Conservation (phyloP, 2,797 vertebrate genomes). For the Neostethus bicornis region DNA sequence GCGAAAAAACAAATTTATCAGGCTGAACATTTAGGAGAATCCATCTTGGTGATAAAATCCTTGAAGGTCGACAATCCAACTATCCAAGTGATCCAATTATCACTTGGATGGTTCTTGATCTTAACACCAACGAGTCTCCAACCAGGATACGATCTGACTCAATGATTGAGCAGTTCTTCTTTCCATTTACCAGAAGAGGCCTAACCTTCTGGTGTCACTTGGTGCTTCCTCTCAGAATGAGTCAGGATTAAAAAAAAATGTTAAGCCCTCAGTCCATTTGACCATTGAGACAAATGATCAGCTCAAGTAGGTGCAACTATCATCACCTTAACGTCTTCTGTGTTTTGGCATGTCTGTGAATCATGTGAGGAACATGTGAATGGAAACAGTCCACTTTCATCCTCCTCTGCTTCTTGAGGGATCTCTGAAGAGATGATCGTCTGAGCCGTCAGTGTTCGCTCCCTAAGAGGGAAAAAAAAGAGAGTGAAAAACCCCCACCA, state of each 20-base stretch:
- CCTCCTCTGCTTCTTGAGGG: conserved; percentile 35
- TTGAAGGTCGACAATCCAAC: neutral
- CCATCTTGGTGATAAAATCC: neutral
- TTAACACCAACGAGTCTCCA: conserved; percentile 7
- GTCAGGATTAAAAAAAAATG: neutral
- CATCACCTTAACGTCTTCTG: conserved; percentile 4
- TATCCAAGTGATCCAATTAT: conserved; percentile 1
- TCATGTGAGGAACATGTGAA: conserved; percentile 39
- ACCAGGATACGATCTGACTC: neutral
- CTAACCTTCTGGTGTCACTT: neutral
- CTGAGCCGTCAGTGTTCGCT: conserved; percentile 70
- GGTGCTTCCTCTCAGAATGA: neutral
- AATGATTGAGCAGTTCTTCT: neutral
- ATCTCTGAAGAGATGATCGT: conserved; percentile 70
- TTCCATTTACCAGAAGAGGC: neutral
- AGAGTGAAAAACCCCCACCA: no score
- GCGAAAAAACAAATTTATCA: conserved; percentile 4
- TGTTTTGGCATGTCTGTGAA: conserved; percentile 6
- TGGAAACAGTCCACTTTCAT: conserved; percentile 13
- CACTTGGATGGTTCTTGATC: neutral
- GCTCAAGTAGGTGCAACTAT: neutral
- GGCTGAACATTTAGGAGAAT: neutral
- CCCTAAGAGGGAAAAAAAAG: conserved; percentile 52
- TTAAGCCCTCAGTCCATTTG: neutral
- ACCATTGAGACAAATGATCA: neutral